phyloP scores from a whole-genome alignment of 2,797 vertebrate species.

The Pogoniulus pusillus region DNA sequence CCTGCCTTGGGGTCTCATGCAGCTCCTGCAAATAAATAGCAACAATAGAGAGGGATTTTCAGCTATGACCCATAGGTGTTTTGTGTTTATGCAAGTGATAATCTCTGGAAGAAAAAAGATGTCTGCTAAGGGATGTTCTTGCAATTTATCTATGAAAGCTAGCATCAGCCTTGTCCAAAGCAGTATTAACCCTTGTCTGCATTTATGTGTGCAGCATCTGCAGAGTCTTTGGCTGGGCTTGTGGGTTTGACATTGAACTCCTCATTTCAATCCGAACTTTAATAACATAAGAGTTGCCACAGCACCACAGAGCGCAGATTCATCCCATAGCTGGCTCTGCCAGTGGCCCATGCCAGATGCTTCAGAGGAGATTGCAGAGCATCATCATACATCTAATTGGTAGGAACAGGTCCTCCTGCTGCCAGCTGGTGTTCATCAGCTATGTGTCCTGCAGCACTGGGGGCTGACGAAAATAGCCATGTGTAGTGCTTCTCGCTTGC shows the following conservation, averaged over 20 bases:
- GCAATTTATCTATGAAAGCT: neutral
- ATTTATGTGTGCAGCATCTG: neutral
- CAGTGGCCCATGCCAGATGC: conserved; percentile 20
- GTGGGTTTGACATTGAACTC: neutral
- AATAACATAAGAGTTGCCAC: neutral
- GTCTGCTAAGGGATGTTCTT: neutral
- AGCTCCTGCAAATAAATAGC: neutral
- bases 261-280: conserved; percentile 26
- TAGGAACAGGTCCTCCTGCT: neutral
- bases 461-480: neutral
- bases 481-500: neutral
- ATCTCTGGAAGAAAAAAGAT: neutral
- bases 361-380: conserved; percentile 19
- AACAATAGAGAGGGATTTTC: neutral
- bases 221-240: neutral
- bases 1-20: neutral
- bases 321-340: neutral
- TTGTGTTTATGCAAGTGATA: neutral
- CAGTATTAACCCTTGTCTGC: neutral
- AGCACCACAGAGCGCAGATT: neutral
- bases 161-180: neutral
- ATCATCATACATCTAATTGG: conserved; percentile 10
- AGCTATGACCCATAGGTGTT: neutral
- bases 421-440: conserved; percentile 50
- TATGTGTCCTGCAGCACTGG: conserved; percentile 28